Evolutionary conservation across 2,113 vertebrate genomes (phyloP), one percentile per base, ranked within the genome.

Genomic region (Neogale vison): DNA sequence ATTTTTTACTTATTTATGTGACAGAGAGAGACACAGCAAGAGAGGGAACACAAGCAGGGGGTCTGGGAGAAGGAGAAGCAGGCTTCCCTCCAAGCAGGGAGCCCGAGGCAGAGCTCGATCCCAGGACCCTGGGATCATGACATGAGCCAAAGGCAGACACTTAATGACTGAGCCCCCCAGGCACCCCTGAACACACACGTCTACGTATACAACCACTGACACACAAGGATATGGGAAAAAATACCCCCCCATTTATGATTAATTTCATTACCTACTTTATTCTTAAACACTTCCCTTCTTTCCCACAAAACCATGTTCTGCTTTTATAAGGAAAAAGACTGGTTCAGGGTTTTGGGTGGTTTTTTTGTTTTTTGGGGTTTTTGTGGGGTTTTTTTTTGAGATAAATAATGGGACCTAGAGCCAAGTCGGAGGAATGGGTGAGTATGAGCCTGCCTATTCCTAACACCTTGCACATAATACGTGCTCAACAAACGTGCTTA

Each of bases 131-230:
- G 59, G 59, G 59, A 61, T 61, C 59, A 17, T 61, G 23, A 61
- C 59, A 5, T 61, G 59, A 61, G 59, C 59, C 3, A 1, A 59
- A 59, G 57, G 23, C 57, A 59, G 57, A 24, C 3, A 18, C 57
- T 59, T 59, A 24, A 61, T 9, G 8, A 61, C 59, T 61, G 23
- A 61, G 23, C 59, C 59, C 7, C 23, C 23, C 59, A 61, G 8
- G 23, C 1, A 3, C 59, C 59, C 59, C 59, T 42, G 89, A 61
- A 82, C 14, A 18, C 4, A 14, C 24, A 34, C 42, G 26, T 47
- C 26, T 83, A 8, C 1, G 29, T 24, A 14, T 7, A 4, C 4
- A 20, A 12, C 10, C 23, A 61, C 1, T n/a, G 7, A 59, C 3
- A 65, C 13, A 15, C 9, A 24, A 29, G 14, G 36, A 50, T 21